These are phyloP conservation scores for Beroe forskalii DNA, from an alignment of 37 sponge, comb jelly and placozoan species.

Conservation along the genomic window DNA sequence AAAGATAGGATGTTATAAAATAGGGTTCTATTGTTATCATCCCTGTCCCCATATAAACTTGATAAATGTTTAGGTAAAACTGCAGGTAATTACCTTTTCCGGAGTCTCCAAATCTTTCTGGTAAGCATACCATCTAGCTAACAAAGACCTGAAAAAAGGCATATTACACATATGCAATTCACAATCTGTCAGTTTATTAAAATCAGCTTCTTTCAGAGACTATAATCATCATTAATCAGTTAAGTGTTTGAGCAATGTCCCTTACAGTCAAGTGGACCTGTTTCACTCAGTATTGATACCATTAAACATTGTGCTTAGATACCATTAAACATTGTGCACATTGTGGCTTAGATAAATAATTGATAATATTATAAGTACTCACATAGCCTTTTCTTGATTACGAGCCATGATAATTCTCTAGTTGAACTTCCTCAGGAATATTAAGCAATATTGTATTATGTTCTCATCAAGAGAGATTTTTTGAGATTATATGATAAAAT, in stretches of 20 bases:
- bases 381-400: conserved; percentile 81
- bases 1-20: no score
- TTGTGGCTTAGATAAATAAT: background rate
- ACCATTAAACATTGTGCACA: background rate
- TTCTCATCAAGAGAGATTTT: no score
- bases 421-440: no score
- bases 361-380: conserved; percentile 28
- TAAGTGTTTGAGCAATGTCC: no score
- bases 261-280: no score
- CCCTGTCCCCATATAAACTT: background rate
- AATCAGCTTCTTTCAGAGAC: background rate
- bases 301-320: no score
- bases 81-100: background rate
- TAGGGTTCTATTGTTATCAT: no score
- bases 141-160: background rate
- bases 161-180: background rate
- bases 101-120: conserved; percentile 21
- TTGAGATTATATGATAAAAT: no score
- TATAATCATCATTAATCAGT: no score
- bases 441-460: no score
- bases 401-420: conserved; percentile 66
- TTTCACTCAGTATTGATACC: no score
- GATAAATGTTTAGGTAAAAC: background rate
- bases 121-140: background rate
- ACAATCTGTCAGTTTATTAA: background rate